Percentiles rank a stretch among this genome's conserved stretches.
These are phyloP conservation scores for Orycteropus afer DNA, from an alignment of 2,113 vertebrate genomes.

Conservation along the genomic window DNA sequence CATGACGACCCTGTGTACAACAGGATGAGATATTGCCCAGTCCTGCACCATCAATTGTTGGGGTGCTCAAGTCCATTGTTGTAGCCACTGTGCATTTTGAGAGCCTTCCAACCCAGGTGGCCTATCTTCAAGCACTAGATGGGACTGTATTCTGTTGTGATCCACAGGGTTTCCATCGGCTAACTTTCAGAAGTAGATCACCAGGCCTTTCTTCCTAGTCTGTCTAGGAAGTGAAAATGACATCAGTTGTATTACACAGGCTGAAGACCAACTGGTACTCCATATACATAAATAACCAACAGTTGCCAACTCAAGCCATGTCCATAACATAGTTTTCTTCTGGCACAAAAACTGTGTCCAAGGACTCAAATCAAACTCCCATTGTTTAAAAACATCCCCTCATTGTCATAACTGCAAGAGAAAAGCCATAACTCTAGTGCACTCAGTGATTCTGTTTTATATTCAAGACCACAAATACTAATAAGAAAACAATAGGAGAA, in stretches of 20 bases:
- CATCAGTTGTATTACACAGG: fast-evolving
- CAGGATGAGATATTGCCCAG: neutral
- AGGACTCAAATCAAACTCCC: neutral
- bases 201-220: neutral
- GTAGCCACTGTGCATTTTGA: neutral
- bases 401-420: neutral
- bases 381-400: neutral
- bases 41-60: neutral
- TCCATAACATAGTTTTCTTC: fast-evolving
- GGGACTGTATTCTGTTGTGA: neutral
- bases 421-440: too few species aligned
- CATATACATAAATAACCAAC: neutral
- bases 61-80: neutral
- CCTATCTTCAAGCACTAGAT: neutral
- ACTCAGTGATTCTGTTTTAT: neutral
- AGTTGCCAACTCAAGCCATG: fast-evolving
- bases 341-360: neutral
- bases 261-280: neutral
- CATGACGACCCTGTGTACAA: neutral
- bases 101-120: neutral
- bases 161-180: neutral
- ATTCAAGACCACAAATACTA: constrained; percentile 59
- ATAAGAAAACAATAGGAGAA: constrained; percentile 70
- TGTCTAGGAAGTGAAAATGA: neutral
- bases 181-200: neutral